Evolutionary conservation across 2,888 invertebrate genomes (phyloP), one percentile per base, ranked within the genome.

Genomic region (Diaprepes abbreviatus): DNA sequence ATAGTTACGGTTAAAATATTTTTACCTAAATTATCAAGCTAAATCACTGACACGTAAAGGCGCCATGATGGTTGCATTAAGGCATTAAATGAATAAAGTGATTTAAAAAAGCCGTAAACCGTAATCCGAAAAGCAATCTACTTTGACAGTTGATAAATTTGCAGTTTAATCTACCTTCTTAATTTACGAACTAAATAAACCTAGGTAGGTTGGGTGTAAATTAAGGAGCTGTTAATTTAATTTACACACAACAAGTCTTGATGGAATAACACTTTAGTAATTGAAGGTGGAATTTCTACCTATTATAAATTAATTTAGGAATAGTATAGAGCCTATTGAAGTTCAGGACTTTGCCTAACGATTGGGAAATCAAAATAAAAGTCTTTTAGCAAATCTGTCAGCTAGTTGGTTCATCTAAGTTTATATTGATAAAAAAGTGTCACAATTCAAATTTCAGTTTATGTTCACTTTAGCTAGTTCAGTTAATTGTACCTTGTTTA

Each of bases 111-210:
- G 48, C 48, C 50, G 38, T 35, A 62, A 48, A 50, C 31, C 17
- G 43, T 24, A 62, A 62, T 50, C 50, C 4, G 35, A 10, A 50
- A 52, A 52, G 52, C 38, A 50, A 60, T 60, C 50, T 62, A 12
- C 38, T 50, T 62, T 50, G 52, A 38, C 62, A 62, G 38, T 50
- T 62, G 62, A 62, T 62, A 62, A 62, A 62, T 50, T 36, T 62
- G 36, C 50, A 50, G 10, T 50, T 48, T 52, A 62, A 52, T 52
- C 52, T 62, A 62, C 54, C 40, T 40, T 40, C 40, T 38, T 40
- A 54, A 63, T 52, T 50, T 28, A 38, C 6, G 38, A 38, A 63
- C 9, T 38, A 63, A 63, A 52, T 40, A 63, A 31, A 38, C 28
- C 14, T 52, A 38, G 40, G 52, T 64, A 19, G 50, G 52, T 19